Evolutionary conservation across 1,140 invertebrate species (phyloP), one percentile per base, ranked within the genome.

Genomic region (Neodiprion lecontei): DNA sequence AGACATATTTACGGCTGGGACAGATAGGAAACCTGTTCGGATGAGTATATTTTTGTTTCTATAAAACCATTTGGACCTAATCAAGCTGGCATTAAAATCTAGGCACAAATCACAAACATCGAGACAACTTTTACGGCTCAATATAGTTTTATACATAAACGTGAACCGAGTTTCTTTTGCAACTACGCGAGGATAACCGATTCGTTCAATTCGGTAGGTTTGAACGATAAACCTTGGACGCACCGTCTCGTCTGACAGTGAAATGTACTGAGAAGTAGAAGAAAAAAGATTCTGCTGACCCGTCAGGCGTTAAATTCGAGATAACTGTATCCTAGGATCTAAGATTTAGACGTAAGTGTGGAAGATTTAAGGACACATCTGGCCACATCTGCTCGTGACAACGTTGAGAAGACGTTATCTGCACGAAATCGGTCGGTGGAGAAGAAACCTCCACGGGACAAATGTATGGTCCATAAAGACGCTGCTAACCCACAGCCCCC

Each of bases 401-500:
- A 23, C 40, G 67, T 17, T 7, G 67, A 69, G 23, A 23, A 69
- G 14, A 11, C 11, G 21, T 47, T 23, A 69, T 69, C 67, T 47
- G 17, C 9, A 21, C 11, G 21, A 23, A 23, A 21, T 69, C 67
- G 10, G 17, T 23, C 17, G 11, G 67, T 23, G 12, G 23, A 69
- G 21, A 2, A 40, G 28, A 40, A 40, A 40, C 28, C 67, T 47
- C 40, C 67, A 23, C 53, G 11, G 11, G 53, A 17, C 67, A 47
- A 69, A 69, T 69, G 67, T 69, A 69, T 47, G 21, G 17, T 23
- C 67, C 67, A 69, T 69, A 69, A 69, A 69, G 67, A 69, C 40
- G 67, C 67, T 69, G 67, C 67, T 11, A 69, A 69, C 67, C 67
- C 67, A 69, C 67, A 47, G 11, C 50, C 69, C 76, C 68, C 77